Percentiles rank a stretch among this genome's conserved stretches.
These are phyloP conservation scores for Nanorana parkeri DNA, from an alignment of 2,113 vertebrate genomes.

Conservation along the genomic window DNA sequence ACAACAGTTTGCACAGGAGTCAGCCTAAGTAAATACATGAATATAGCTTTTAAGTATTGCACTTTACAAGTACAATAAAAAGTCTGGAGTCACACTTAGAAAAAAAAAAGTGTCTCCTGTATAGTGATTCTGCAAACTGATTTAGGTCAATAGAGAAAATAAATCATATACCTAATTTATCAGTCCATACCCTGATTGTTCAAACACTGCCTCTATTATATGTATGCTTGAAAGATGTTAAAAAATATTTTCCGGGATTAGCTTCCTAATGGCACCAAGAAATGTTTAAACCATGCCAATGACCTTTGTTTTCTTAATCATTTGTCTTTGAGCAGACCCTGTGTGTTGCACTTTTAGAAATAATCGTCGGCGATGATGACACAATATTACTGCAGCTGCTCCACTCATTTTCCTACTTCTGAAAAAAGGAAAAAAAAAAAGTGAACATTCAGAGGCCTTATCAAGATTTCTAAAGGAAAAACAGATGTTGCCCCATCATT, in stretches of 20 bases:
- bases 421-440: conserved; percentile 9
- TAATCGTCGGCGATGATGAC: conserved; percentile 39
- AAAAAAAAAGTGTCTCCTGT: conserved; percentile 1
- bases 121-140: background rate
- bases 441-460: conserved; percentile 50
- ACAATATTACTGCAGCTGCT: conserved; percentile 51
- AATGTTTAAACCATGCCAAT: conserved; percentile 34
- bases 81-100: conserved; percentile 14
- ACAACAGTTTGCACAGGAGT: conserved; percentile 3
- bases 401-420: conserved; percentile 36
- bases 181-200: background rate
- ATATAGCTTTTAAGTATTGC: background rate
- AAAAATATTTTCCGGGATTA: conserved; percentile 45
- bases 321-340: conserved; percentile 44
- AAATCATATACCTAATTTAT: conserved; percentile 37
- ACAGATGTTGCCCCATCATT: conserved; percentile 56
- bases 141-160: conserved; percentile 33
- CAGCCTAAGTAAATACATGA: background rate
- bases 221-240: conserved; percentile 31
- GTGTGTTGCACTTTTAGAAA: conserved; percentile 33
- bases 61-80: conserved; percentile 18
- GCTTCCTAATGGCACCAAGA: conserved; percentile 44
- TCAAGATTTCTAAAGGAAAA: conserved; percentile 55
- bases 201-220: conserved; percentile 44
- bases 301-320: conserved; percentile 37